Evolutionary conservation across 2,888 invertebrate genomes (phyloP).

Genomic region (Dolichomitus sp.): DNA sequence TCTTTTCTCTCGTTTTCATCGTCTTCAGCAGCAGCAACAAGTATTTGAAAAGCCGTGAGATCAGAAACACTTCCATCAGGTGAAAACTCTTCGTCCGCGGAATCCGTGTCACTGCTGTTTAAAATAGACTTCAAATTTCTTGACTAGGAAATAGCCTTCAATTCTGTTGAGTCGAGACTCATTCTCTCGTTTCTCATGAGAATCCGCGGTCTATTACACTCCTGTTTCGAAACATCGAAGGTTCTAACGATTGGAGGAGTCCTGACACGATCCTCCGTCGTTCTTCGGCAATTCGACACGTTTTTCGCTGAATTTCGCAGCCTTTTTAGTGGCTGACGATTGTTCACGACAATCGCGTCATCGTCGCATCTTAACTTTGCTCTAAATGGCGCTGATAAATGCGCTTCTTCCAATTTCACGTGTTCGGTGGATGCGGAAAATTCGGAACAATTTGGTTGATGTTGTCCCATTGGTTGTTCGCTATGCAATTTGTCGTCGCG

Average conservation of each 20-base stretch:
- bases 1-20: conserved; percentile 19
- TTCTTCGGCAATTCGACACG: conserved; percentile 54
- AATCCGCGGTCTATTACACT: conserved; percentile 52
- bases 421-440: conserved; percentile 79
- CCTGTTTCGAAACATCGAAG: conserved; percentile 19
- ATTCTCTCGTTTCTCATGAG: conserved; percentile 60
- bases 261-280: conserved; percentile 49
- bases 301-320: neutral
- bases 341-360: neutral
- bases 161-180: conserved; percentile 52
- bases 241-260: neutral
- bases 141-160: too few species aligned
- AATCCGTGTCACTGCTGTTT: conserved; percentile 48
- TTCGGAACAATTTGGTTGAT: conserved; percentile 66
- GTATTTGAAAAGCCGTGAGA: neutral
- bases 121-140: neutral
- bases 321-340: neutral
- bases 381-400: conserved; percentile 85
- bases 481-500: conserved; percentile 22
- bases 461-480: conserved; percentile 41
- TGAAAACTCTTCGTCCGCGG: conserved; percentile 65
- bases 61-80: neutral
- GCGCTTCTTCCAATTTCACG: conserved; percentile 86
- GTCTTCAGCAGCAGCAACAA: neutral
- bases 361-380: conserved; percentile 79